A percentile compares a stretch with the other conserved stretches of the same genome.
Conservation (phyloP, 2,797 vertebrate genomes). For the Spinibarbus caldwelli region DNA sequence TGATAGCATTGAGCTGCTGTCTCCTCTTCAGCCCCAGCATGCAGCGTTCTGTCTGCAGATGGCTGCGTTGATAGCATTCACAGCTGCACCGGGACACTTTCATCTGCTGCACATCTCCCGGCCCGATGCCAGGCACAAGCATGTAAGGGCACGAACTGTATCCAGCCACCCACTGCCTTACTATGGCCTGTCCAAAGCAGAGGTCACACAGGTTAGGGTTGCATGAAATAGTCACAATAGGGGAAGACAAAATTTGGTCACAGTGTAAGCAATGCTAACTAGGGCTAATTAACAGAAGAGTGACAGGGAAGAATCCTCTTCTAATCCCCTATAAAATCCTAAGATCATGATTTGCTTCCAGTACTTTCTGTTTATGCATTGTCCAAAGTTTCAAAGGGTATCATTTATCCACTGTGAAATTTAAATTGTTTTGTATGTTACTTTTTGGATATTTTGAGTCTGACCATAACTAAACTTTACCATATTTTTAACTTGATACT, state of each 20-base stretch:
- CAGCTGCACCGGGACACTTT: slow-evolving; percentile 64
- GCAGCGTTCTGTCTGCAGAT: slow-evolving; percentile 78
- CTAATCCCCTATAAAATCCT: neutral
- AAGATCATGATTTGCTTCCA: slow-evolving; percentile 20
- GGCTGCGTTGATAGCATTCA: slow-evolving; percentile 79
- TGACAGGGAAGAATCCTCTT: neutral
- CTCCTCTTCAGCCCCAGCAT: slow-evolving; percentile 66
- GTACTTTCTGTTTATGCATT: slow-evolving; percentile 7
- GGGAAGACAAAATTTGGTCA: neutral
- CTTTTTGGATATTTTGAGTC: slow-evolving; percentile 27
- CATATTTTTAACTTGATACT: slow-evolving; percentile 9
- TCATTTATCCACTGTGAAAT: slow-evolving; percentile 41
- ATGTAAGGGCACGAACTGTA: slow-evolving; percentile 62
- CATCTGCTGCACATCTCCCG: slow-evolving; percentile 60
- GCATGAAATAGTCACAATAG: slow-evolving; percentile 1
- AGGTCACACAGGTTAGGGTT: slow-evolving; percentile 31
- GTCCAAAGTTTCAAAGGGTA: slow-evolving; percentile 26
- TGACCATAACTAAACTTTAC: neutral
- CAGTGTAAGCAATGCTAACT: neutral
- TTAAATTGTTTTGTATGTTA: slow-evolving; percentile 20
- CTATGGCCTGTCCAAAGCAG: slow-evolving; percentile 30
- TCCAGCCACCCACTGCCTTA: slow-evolving; percentile 42
- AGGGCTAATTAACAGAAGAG: neutral
- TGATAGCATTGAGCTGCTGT: slow-evolving; percentile 73
- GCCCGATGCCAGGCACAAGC: slow-evolving; percentile 55